Evolutionary conservation across 2,888 invertebrate genomes (phyloP).

Genomic region (Synanthedon myopaeformis): DNA sequence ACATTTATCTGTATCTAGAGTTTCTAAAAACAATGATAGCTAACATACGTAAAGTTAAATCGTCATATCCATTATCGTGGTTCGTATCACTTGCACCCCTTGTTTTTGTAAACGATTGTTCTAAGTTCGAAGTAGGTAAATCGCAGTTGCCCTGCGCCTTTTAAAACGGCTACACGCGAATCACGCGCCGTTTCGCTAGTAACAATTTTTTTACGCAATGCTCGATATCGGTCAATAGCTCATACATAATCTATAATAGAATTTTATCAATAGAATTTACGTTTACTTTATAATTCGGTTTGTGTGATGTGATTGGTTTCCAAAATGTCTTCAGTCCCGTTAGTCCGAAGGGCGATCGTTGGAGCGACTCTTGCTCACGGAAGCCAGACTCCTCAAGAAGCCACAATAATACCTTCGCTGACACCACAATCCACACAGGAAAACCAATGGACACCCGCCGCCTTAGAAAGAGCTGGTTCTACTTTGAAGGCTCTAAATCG

Average conservation of each 20-base stretch:
- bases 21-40: too few relatives aligned
- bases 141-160: conserved; percentile 19
- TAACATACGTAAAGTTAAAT: too few relatives aligned
- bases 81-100: neutral
- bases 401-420: neutral
- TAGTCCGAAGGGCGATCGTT: conserved; percentile 54
- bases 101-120: neutral
- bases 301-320: neutral
- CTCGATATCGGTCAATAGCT: neutral
- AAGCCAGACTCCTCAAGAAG: conserved; percentile 13
- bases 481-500: conserved; percentile 64
- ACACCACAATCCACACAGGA: conserved; percentile 21
- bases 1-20: too few relatives aligned
- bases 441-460: conserved; percentile 59
- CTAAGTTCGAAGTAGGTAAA: neutral
- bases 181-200: conserved; percentile 14
- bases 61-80: neutral
- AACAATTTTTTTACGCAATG: neutral
- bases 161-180: conserved; percentile 21
- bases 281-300: neutral
- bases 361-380: conserved; percentile 45
- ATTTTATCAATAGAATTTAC: neutral
- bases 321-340: conserved; percentile 47
- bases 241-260: neutral
- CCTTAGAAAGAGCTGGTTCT: conserved; percentile 58